Evolutionary conservation across 2,888 invertebrate species (phyloP), one percentile per base, ranked within the genome.

Genomic region (Stictocephala bisonia): DNA sequence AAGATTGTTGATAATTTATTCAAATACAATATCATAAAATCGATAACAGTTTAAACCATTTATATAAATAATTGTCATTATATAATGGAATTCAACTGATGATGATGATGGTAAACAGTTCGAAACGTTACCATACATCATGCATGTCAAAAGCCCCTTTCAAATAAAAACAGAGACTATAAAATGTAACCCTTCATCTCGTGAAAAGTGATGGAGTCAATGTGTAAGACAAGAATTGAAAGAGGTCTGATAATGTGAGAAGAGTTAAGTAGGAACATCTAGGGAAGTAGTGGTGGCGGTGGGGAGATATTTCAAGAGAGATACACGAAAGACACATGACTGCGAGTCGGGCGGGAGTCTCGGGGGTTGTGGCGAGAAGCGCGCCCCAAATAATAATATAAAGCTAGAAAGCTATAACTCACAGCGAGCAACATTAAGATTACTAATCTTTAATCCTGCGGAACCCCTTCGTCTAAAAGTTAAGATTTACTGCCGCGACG

Each of bases 391-490:
- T 79, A 80, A 79, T 80, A 80, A 79, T 79, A 79, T 79, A 79
- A 80, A 80, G 79, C 79, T 77, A 80, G 80, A 78, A 78, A 78
- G 79, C 80, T 78, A 80, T 80, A 80, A 80, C 77, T 80, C 80
- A 80, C 79, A 75, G 74, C 74, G 70, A 74, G 79, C 78, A 79
- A 80, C 80, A 80, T 80, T 80, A 80, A 80, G 80, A 80, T 80
- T 79, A 79, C 80, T 81, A 80, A 80, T 80, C 80, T 80, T 80
- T 80, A 80, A 80, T 80, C 80, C 80, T 78, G 78, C 77, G 74
- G 72, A 70, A 74, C 74, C 72, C 74, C 75, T 78, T 72, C 77
- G 76, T 74, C 78, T 77, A 79, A 80, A 80, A 80, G 80, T 80
- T 80, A 80, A 80, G 80, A 80, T 80, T 80, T 80, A 80, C 79